Evolutionary conservation across 2,113 vertebrate genomes (phyloP).

Genomic region (Scomber colias): DNA sequence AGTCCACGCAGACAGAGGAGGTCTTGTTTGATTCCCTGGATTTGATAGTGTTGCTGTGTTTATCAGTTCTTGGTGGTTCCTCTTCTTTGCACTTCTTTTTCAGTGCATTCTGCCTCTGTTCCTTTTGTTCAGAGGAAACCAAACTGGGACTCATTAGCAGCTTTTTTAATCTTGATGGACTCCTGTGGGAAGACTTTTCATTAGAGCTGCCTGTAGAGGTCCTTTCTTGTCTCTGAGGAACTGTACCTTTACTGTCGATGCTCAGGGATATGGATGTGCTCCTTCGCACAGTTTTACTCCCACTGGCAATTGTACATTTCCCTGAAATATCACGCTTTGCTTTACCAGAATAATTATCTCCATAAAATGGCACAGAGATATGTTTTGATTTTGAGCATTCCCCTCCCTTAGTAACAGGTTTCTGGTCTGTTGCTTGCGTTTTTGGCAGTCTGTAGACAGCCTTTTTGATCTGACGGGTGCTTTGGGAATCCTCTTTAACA

Average conservation of each 20-base stretch:
- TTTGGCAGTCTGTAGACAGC: slow-evolving; percentile 50
- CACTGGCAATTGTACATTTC: slow-evolving; percentile 4
- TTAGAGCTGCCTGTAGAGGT: background rate
- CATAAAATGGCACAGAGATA: background rate
- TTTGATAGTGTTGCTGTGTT: slow-evolving; percentile 12
- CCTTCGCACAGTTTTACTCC: slow-evolving; percentile 17
- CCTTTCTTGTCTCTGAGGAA: slow-evolving; percentile 26
- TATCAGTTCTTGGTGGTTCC: background rate
- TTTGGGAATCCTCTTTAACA: slow-evolving; percentile 1
- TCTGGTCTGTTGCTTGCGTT: slow-evolving; percentile 39
- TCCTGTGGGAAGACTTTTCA: slow-evolving; percentile 25
- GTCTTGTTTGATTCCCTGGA: slow-evolving; percentile 4
- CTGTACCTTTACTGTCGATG: background rate
- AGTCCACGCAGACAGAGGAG: background rate
- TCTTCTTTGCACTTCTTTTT: slow-evolving; percentile 10
- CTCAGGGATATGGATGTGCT: background rate
- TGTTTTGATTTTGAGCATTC: slow-evolving; percentile 17
- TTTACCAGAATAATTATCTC: slow-evolving; percentile 24
- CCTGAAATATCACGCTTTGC: slow-evolving; percentile 9
- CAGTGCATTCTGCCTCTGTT: background rate
- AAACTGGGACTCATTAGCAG: slow-evolving; percentile 15
- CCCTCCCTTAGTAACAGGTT: slow-evolving; percentile 20
- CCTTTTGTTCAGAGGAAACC: slow-evolving; percentile 29
- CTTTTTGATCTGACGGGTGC: slow-evolving; percentile 58
- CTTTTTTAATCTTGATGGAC: slow-evolving; percentile 21